phyloP scores from a whole-genome alignment of 2,113 vertebrate genomes.

The Odontophorus gujanensis region DNA sequence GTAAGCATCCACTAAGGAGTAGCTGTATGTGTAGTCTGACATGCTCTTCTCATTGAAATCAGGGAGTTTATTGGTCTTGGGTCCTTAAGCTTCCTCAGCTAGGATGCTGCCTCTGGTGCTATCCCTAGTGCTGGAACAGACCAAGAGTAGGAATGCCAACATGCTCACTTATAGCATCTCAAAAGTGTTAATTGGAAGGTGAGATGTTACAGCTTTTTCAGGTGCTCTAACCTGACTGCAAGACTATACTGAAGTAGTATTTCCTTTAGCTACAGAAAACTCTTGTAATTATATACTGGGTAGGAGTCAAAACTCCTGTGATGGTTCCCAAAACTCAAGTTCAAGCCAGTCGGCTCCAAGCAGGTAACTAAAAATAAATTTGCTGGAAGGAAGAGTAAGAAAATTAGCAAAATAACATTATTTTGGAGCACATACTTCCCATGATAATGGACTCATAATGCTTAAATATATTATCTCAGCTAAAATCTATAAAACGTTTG shows the following conservation, averaged over 20 bases:
- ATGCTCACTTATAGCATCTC: not conserved
- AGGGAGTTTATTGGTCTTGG: not conserved
- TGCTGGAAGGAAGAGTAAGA: not conserved
- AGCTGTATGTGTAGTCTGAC: not conserved
- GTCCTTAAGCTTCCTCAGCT: not conserved
- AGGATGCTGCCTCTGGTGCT: not conserved
- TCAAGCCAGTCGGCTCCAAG: not conserved
- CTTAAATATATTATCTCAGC: not conserved
- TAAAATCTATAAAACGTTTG: not conserved
- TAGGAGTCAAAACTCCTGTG: not conserved
- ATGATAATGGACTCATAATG: not conserved
- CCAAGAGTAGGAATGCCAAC: rapidly evolving
- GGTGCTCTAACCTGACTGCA: not conserved
- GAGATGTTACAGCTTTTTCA: not conserved
- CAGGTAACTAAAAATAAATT: not conserved
- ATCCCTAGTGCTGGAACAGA: not conserved
- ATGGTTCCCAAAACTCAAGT: not conserved
- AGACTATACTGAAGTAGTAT: not conserved
- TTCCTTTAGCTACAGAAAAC: not conserved
- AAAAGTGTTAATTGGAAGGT: constrained; percentile 30
- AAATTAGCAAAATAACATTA: not conserved
- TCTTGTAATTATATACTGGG: not conserved
- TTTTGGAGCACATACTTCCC: not conserved
- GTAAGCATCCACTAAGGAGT: not conserved
- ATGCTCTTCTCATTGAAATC: not conserved